Base-by-base conservation (phyloP, 2,797 vertebrate genomes). In the Enteromius mattozi region DNA sequence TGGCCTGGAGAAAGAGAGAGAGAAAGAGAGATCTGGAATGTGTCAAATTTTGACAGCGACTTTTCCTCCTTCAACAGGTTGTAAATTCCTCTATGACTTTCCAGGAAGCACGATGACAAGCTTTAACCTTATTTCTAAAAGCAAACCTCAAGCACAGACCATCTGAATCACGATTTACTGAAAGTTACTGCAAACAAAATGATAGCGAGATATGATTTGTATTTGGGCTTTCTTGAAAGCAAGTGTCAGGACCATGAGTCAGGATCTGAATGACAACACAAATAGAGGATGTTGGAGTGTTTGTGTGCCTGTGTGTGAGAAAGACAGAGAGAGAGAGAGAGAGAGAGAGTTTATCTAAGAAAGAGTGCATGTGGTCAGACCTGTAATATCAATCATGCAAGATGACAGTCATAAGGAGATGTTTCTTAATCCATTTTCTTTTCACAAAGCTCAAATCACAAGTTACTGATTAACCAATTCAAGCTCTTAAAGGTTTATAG, bases 1-100 rank as follows among this genome's bases (percentile, higher is more conserved):
- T 96, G 88, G 91, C 92, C 93, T 95, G 81, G 1, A 79, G 35
- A 66, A 16, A 88, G 65, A 90, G 35, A 87, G 12, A 85, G 27
- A 66, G 0, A 47, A 21, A 78, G 27, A 78, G 42, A 49, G 72
- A 83, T 86, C 79, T 89, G 89, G 84, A 78, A 42, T 82, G 37
- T 87, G 70, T 88, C 66, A 84, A 72, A 37, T 54, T 81, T 42
- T 75, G 66, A 87, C 81, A 86, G 56, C 74, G 51, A 68, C 37
- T 80, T 70, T 72, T 82, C 74, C 51, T 71, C 81, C 30, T 69
- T 42, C n/a, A 70, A 74, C 81, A 86, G 65, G 79, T 63, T 84
- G 49, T 69, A 69, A 42, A 75, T 82, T 89, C 61, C 33, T 82
- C 63, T 4, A 61, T 74, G 69, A 42, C 35, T 72, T 2, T 72